Evolutionary conservation across 2,888 invertebrate genomes (phyloP).

Genomic region (Gastracanthus pulcherrimus): DNA sequence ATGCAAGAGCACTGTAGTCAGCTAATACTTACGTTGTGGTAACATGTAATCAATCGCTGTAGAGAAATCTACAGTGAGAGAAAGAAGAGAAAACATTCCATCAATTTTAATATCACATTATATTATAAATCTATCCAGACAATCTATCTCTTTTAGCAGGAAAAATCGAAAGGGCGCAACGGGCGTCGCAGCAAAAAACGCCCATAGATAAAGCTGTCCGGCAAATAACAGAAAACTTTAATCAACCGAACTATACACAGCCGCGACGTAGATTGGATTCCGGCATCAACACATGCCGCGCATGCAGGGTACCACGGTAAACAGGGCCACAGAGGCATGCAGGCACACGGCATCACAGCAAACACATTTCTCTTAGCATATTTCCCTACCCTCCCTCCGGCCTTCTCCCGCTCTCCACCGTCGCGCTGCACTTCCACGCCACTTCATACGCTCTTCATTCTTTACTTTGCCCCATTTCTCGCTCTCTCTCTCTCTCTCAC

Average conservation of each 20-base stretch:
- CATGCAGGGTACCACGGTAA: conserved; percentile 16
- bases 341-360: neutral
- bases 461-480: conserved; percentile 8
- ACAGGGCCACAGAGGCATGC: too few relatives aligned
- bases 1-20: too few relatives aligned
- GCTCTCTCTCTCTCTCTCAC: neutral
- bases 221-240: conserved; percentile 19
- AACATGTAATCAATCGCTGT: too few relatives aligned
- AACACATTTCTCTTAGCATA: conserved; percentile 27
- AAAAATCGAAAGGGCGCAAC: too few relatives aligned
- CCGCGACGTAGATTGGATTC: conserved; percentile 10
- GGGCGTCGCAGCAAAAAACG: neutral
- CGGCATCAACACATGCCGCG: conserved; percentile 7
- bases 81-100: too few relatives aligned
- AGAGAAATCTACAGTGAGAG: too few relatives aligned
- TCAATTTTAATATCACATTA: too few relatives aligned
- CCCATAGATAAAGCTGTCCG: neutral
- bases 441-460: conserved; percentile 27
- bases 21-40: too few relatives aligned
- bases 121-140: too few relatives aligned
- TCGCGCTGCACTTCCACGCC: neutral
- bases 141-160: too few relatives aligned
- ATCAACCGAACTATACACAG: conserved; percentile 14
- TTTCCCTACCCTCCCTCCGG: neutral
- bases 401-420: neutral